These are phyloP conservation scores for Shargacucullia verbasci DNA, from an alignment of 2,888 invertebrate genomes.

Conservation along the genomic window DNA sequence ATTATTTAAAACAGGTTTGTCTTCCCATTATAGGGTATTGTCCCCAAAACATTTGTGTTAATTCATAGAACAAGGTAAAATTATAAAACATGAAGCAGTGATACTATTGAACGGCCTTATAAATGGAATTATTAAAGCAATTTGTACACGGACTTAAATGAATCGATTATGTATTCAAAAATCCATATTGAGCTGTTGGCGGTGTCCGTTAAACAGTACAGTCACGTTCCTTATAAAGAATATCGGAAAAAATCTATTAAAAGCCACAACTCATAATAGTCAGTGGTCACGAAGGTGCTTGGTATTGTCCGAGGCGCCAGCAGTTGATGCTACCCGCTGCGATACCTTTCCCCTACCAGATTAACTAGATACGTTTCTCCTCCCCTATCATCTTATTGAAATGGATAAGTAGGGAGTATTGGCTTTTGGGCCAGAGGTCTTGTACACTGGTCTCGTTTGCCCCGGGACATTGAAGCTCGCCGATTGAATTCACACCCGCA, in stretches of 20 bases:
- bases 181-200: conserved; percentile 77
- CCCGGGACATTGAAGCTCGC: conserved; percentile 74
- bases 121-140: conserved; percentile 61
- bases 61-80: conserved; percentile 34
- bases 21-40: conserved; percentile 42
- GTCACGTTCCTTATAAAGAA: conserved; percentile 79
- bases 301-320: conserved; percentile 81
- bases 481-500: conserved; percentile 84
- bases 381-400: conserved; percentile 37
- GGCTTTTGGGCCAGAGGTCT: conserved; percentile 62
- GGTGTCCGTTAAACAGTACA: conserved; percentile 75
- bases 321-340: conserved; percentile 81
- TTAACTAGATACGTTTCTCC: conserved; percentile 62
- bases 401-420: conserved; percentile 44
- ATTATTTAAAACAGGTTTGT: conserved; percentile 80
- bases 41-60: conserved; percentile 37
- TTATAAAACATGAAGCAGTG: conserved; percentile 19
- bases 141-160: conserved; percentile 58
- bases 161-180: conserved; percentile 75
- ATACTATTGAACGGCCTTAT: conserved; percentile 33
- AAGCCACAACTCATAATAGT: conserved; percentile 80
- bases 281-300: conserved; percentile 82
- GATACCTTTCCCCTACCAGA: conserved; percentile 73
- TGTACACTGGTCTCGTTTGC: conserved; percentile 64
- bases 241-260: conserved; percentile 79